These are phyloP conservation scores for Nomia melanderi DNA, from an alignment of 1,140 invertebrate genomes.

Conservation along the genomic window DNA sequence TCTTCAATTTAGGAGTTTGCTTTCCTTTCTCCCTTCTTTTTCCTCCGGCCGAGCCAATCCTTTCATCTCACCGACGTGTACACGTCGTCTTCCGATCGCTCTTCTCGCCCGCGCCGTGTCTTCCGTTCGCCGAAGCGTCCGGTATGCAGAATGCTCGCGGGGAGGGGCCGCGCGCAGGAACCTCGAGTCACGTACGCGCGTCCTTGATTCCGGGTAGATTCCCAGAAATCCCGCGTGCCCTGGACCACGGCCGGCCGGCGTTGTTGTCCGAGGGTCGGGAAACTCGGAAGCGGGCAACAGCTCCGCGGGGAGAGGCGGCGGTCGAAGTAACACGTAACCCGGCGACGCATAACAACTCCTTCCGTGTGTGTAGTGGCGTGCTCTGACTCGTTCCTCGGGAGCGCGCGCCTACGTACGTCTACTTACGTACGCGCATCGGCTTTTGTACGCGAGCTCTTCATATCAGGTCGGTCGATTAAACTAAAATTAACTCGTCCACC, in stretches of 20 bases:
- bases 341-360: constrained; percentile 34
- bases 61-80: constrained; percentile 7
- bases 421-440: constrained; percentile 38
- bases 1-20: background rate
- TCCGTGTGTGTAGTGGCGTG: constrained; percentile 21
- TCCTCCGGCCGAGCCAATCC: background rate
- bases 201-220: background rate
- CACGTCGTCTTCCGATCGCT: background rate
- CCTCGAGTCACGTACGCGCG: constrained; percentile 7
- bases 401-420: constrained; percentile 13
- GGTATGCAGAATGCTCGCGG: background rate
- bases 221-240: constrained; percentile 39
- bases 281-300: constrained; percentile 50
- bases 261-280: constrained; percentile 46
- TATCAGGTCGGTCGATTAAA: constrained; percentile 70
- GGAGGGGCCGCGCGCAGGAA: background rate
- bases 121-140: background rate
- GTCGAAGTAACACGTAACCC: constrained; percentile 43
- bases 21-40: no score
- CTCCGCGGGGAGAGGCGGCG: constrained; percentile 23
- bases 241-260: constrained; percentile 14
- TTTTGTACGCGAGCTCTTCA: constrained; percentile 49
- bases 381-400: constrained; percentile 29
- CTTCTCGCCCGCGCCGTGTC: background rate
- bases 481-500: constrained; percentile 69